These are phyloP conservation scores for Chymomyza fuscimana DNA, from an alignment of 2,888 invertebrate species.

Conservation along the genomic window DNA sequence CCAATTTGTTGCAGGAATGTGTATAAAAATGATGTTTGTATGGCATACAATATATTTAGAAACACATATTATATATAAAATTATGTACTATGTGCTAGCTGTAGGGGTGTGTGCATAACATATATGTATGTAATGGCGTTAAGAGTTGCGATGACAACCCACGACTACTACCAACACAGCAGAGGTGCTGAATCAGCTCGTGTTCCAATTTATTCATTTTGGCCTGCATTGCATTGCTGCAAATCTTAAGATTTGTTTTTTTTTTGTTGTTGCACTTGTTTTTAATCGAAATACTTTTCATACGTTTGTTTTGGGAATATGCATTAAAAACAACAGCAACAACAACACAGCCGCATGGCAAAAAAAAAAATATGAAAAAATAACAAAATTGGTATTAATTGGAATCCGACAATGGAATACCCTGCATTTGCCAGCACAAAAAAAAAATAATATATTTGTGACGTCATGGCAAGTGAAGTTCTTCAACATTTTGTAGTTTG, in stretches of 20 bases:
- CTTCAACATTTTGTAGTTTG: too few species aligned
- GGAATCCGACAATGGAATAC: too few species aligned
- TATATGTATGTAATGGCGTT: conserved; percentile 35
- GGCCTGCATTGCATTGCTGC: background rate
- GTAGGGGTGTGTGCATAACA: background rate
- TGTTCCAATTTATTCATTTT: conserved; percentile 16
- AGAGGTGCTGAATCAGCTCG: conserved; percentile 13
- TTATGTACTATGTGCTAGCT: background rate
- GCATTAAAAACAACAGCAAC: background rate
- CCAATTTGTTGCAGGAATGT: conserved; percentile 23
- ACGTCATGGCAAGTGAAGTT: too few species aligned
- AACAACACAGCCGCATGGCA: conserved; percentile 38
- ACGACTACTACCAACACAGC: background rate
- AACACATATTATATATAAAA: conserved; percentile 13
- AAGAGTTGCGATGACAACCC: conserved; percentile 31
- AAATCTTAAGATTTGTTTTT: conserved; percentile 35
- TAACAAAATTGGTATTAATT: too few species aligned
- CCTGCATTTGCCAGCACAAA: too few species aligned
- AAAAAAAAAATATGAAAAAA: background rate
- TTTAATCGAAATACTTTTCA: conserved; percentile 7
- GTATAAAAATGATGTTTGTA: conserved; percentile 38
- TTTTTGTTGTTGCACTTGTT: conserved; percentile 22
- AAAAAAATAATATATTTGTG: too few species aligned
- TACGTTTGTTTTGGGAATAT: conserved; percentile 19
- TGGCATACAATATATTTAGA: conserved; percentile 35